These are phyloP conservation scores for Salvelinus namaycush DNA, from an alignment of 2,113 vertebrate genomes.

Conservation along the genomic window DNA sequence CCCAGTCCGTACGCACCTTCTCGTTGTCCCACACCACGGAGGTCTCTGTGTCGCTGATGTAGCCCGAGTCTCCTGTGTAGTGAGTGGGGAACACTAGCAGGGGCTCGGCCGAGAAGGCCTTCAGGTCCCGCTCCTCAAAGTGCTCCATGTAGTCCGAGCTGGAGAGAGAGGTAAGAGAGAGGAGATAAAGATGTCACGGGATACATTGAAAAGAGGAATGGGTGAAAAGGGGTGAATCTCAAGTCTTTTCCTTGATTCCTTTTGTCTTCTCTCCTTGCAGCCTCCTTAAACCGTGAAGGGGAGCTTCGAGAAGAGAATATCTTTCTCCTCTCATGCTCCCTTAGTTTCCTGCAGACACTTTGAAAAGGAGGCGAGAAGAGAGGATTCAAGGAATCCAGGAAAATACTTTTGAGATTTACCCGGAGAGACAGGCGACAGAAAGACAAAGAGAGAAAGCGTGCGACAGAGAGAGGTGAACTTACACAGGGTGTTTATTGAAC, in stretches of 20 bases:
- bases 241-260: neutral
- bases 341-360: too few species aligned
- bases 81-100: constrained; percentile 88
- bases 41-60: constrained; percentile 92
- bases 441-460: neutral
- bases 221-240: neutral
- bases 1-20: constrained; percentile 84
- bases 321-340: too few species aligned
- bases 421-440: too few species aligned
- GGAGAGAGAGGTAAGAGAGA: constrained; percentile 8
- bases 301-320: too few species aligned
- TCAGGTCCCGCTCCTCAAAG: constrained; percentile 82
- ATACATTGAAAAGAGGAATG: neutral
- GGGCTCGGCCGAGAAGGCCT: constrained; percentile 88
- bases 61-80: constrained; percentile 87
- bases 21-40: constrained; percentile 92
- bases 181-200: neutral
- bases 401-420: too few species aligned
- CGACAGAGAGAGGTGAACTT: constrained; percentile 57
- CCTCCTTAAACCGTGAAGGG: too few species aligned
- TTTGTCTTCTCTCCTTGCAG: too few species aligned
- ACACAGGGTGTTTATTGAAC: constrained; percentile 93
- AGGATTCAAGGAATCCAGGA: too few species aligned
- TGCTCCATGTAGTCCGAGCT: constrained; percentile 86
- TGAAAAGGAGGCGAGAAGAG: too few species aligned